Conservation (phyloP, 2,797 vertebrate genomes). For the Propithecus perrieri region DNA sequence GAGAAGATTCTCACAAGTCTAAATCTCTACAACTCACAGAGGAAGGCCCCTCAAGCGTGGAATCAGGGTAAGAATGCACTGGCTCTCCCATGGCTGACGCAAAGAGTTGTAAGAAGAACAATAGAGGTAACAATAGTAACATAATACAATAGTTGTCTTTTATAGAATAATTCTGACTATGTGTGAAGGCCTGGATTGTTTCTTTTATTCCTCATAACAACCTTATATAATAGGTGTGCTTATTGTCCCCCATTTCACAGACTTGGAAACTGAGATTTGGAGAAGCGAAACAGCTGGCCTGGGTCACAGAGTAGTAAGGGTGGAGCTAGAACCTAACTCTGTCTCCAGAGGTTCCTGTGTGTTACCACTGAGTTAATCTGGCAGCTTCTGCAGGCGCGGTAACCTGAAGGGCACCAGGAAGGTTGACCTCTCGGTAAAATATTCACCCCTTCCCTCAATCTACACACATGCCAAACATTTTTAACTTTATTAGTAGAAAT, state of each 20-base stretch:
- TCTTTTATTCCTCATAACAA: background rate
- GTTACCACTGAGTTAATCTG: background rate
- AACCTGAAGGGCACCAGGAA: background rate
- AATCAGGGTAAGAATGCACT: background rate
- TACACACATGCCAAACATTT: background rate
- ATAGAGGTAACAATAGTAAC: background rate
- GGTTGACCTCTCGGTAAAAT: background rate
- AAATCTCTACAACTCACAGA: background rate
- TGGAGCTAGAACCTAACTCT: background rate
- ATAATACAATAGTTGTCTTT: background rate
- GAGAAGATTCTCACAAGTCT: background rate
- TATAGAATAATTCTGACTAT: background rate
- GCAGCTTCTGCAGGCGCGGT: background rate
- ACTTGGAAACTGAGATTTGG: background rate
- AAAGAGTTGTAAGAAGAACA: background rate
- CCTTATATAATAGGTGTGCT: background rate
- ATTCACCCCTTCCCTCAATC: too few species aligned
- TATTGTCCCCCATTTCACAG: background rate
- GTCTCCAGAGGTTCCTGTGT: background rate
- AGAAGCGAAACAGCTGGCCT: background rate
- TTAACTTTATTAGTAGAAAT: background rate
- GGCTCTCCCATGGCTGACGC: background rate
- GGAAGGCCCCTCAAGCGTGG: background rate
- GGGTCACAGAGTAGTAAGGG: background rate
- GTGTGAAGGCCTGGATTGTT: background rate